Evolutionary conservation across 1,140 invertebrate genomes (phyloP).

Genomic region (Halictus rubicundus): DNA sequence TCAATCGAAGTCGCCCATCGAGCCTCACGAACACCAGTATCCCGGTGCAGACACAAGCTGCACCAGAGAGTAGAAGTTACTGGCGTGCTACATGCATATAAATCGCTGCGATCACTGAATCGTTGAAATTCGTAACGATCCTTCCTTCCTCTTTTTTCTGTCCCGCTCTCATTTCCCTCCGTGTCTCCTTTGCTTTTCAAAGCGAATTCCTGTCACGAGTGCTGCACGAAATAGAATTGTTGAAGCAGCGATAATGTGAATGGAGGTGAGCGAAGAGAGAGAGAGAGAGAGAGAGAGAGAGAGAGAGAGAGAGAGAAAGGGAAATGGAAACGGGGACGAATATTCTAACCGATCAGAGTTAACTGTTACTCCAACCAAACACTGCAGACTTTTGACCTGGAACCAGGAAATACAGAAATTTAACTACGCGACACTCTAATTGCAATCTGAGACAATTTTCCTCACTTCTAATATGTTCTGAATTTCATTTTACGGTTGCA

Average conservation of each 20-base stretch:
- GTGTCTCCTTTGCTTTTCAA: constrained; percentile 11
- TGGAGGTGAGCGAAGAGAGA: not conserved
- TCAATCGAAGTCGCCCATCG: too few relatives aligned
- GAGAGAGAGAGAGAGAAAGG: not conserved
- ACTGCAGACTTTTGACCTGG: not conserved
- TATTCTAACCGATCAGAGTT: not conserved
- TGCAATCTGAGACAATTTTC: not conserved
- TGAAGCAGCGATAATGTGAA: constrained; percentile 27
- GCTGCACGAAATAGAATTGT: constrained; percentile 34
- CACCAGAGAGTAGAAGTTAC: constrained; percentile 9
- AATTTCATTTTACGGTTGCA: too few relatives aligned
- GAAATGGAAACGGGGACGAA: not conserved
- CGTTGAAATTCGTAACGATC: constrained; percentile 48
- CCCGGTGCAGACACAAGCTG: not conserved
- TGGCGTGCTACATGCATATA: constrained; percentile 37
- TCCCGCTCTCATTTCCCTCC: not conserved
- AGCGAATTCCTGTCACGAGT: constrained; percentile 38
- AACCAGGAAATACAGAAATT: not conserved
- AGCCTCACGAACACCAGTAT: not conserved
- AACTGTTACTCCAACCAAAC: constrained; percentile 2
- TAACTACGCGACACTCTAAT: not conserved
- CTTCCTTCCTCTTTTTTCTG: not conserved
- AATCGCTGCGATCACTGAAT: constrained; percentile 42
- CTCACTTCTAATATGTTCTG: too few relatives aligned
- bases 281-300: too few relatives aligned